Evolutionary conservation across 2,888 invertebrate species (phyloP), one percentile per base, ranked within the genome.

Genomic region (Spisula solida): DNA sequence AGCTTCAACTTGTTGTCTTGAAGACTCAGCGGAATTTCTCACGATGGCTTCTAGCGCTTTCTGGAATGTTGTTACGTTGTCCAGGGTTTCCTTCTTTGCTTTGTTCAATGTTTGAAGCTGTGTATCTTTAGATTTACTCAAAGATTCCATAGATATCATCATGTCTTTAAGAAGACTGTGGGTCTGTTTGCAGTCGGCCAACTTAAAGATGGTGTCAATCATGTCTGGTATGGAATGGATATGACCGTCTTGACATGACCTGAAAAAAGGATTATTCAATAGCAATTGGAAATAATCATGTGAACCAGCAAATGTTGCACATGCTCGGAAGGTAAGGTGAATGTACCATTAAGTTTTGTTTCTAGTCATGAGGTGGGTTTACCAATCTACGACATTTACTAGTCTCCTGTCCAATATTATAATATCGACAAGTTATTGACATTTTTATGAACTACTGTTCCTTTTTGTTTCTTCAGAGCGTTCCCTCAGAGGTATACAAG

Each of bases 1-100:
- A 25, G 41, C n/a, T 25, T 80, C 80, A n/a, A 80, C 80, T 80
- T 47, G 18, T 14, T 80, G 8, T 47, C 41, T 80, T 80, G 80
- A 80, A 47, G 18, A 34, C 12, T 80, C 48, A 10, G 41, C 80
- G 1, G 41, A 6, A 1, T 80, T 78, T 34, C 34, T 34, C 12
- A 78, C 8, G 10, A 34, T 31, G 18, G 34, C 20, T 34, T 78
- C 78, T 48, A 41, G 20, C n/a, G 41, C 80, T 80, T 80, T 41
- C 4, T 48, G 80, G 80, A 47, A 80, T 47, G 18, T 47, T 41
- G 41, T 8, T 8, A 80, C 20, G 18, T 47, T 41, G 41, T 8
- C 41, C 2, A 41, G 41, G 41, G 41, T 41, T 41, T 41, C 18
- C 8, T 60, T n/a, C 20, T 20, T n/a, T 18, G 6, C 6, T 6